Conservation (phyloP, 2,888 invertebrate species). For the Trichogramma evanescens region DNA sequence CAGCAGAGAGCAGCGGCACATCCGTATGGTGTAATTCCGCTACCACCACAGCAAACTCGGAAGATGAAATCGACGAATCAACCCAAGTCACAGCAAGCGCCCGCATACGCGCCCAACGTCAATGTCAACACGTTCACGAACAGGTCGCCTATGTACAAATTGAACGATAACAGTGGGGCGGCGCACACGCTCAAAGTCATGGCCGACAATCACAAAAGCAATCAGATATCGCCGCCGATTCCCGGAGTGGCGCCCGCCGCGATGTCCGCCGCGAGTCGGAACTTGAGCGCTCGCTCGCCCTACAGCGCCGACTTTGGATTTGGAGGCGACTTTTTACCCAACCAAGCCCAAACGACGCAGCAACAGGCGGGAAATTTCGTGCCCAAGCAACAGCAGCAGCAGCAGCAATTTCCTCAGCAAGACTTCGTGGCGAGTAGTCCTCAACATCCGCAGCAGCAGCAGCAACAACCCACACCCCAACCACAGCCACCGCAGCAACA, state of each 20-base stretch:
- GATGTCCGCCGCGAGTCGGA: slow-evolving; percentile 39
- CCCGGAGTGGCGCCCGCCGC: slow-evolving; percentile 47
- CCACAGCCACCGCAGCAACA: slow-evolving; percentile 15
- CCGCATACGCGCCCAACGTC: slow-evolving; percentile 47
- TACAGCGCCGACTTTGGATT: slow-evolving; percentile 56
- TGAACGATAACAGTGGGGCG: slow-evolving; percentile 72
- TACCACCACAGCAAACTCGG: too few relatives aligned
- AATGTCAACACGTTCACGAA: slow-evolving; percentile 45
- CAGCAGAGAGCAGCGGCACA: slow-evolving; percentile 46
- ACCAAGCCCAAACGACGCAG: slow-evolving; percentile 47
- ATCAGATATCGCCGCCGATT: slow-evolving; percentile 19
- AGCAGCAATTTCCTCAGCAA: slow-evolving; percentile 1
- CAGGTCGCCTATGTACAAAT: too few relatives aligned
- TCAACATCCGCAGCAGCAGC: slow-evolving; percentile 19
- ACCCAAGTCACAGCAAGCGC: slow-evolving; percentile 31
- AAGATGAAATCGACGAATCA: too few relatives aligned
- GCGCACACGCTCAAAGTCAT: slow-evolving; percentile 93
- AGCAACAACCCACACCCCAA: slow-evolving; percentile 30
- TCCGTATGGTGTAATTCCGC: neutral
- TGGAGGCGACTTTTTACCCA: slow-evolving; percentile 41
- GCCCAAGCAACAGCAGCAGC: slow-evolving; percentile 41
- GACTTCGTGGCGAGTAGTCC: slow-evolving; percentile 5
- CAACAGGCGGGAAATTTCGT: slow-evolving; percentile 32
- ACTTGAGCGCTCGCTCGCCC: slow-evolving; percentile 50
- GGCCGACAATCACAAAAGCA: slow-evolving; percentile 89